Evolutionary conservation across 2,797 vertebrate species (phyloP), one percentile per base, ranked within the genome.

Genomic region (Amniataba percoides): DNA sequence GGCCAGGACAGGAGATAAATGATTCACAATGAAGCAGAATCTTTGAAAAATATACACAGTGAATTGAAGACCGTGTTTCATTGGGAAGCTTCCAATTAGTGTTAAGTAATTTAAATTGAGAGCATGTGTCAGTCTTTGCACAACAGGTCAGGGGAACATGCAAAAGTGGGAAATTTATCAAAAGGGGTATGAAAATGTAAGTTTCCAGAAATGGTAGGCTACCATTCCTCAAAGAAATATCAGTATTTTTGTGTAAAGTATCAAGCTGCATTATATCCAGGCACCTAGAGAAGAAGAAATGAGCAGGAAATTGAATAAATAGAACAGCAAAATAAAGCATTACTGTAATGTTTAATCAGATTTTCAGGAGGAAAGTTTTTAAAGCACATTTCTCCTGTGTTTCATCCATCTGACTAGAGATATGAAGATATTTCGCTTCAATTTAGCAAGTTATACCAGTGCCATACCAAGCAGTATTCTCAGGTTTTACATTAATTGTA

Each of bases 401-500:
- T 58, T 63, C 13, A 23, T 45, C 31, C 12, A 46, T 31, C 36
- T 39, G 4, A 1, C 3, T 23, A 34, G 5, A 53, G 7, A 36
- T 40, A 5, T 46, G 25, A 45, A 45, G 25, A 49, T 43, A n/a
- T 27, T 57, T 70, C 45, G 42, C 1, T 15, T 4, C 40, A 71
- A 15, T 19, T 46, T 19, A 55, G 34, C 27, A 25, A 51, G 19
- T 14, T 9, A 40, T 57, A 15, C 57, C 43, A 40, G 12, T 40
- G 49, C 59, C 14, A 39, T 48, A 70, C 16, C 58, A 65, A 16
- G 23, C 51, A 21, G 5, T 14, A 21, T 43, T 61, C 34, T 59
- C 49, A 61, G 36, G 12, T 67, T 72, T 77, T 36, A 42, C 34
- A 74, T 59, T 55, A 40, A 67, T 51, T 58, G 51, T 21, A 42